Conservation (phyloP, 2,888 invertebrate species). For the Platerodrilus igneus region DNA sequence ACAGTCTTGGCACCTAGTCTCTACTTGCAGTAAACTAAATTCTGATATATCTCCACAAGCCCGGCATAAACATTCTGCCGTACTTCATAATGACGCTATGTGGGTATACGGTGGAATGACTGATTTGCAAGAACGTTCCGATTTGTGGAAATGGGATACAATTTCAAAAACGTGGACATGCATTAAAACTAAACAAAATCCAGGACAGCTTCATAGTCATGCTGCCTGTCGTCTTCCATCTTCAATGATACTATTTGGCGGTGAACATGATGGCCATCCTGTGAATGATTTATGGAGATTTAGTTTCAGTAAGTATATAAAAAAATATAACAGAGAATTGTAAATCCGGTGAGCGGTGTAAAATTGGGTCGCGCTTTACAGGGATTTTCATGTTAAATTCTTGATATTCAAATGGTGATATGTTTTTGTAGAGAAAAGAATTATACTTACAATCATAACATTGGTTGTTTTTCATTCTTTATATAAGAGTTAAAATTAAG, state of each 20-base stretch:
- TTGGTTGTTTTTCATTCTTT: too few species aligned
- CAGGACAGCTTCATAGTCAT: conserved; percentile 71
- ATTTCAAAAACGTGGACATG: conserved; percentile 60
- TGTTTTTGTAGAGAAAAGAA: too few species aligned
- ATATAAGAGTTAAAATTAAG: too few species aligned
- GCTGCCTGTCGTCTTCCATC: conserved; percentile 72
- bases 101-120: conserved; percentile 88
- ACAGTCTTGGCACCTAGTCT: conserved; percentile 71
- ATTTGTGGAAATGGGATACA: conserved; percentile 78
- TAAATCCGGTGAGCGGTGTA: too few species aligned
- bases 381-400: too few species aligned
- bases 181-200: conserved; percentile 59
- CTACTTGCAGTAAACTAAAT: conserved; percentile 42
- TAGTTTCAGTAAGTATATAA: conserved; percentile 68
- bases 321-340: too few species aligned
- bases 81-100: conserved; percentile 71
- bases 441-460: too few species aligned
- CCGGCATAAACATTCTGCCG: conserved; percentile 80
- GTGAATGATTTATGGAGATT: conserved; percentile 79
- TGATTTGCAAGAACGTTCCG: conserved; percentile 70
- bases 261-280: conserved; percentile 66
- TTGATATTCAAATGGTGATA: conserved; percentile 4
- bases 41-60: conserved; percentile 57
- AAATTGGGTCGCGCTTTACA: too few species aligned
- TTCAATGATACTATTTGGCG: conserved; percentile 76